A percentile compares a stretch with the other conserved stretches of the same genome.
These are phyloP conservation scores for Drosophila histrio DNA, from an alignment of 2,888 invertebrate species.

Conservation along the genomic window DNA sequence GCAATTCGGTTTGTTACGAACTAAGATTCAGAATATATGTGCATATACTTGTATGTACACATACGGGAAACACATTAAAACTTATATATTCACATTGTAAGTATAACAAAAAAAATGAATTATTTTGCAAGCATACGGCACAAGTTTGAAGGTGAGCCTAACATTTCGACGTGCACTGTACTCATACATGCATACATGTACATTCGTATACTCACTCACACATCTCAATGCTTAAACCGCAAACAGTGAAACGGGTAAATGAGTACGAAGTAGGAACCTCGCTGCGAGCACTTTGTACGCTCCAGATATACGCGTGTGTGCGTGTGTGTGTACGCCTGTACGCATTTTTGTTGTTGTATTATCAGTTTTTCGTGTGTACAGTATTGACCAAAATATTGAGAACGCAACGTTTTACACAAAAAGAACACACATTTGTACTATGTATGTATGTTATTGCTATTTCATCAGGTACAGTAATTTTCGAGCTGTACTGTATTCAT, in stretches of 20 bases:
- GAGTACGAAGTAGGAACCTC: slow-evolving; percentile 52
- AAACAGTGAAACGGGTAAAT: slow-evolving; percentile 35
- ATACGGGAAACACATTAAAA: not conserved
- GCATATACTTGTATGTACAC: not conserved
- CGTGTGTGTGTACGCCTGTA: slow-evolving; percentile 23
- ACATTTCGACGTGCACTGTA: slow-evolving; percentile 52
- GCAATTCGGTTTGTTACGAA: slow-evolving; percentile 35
- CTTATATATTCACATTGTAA: slow-evolving; percentile 4
- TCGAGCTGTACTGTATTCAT: slow-evolving; percentile 23
- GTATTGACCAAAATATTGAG: slow-evolving; percentile 53
- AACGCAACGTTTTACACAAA: slow-evolving; percentile 15
- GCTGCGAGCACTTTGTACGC: slow-evolving; percentile 43
- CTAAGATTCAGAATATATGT: slow-evolving; percentile 37
- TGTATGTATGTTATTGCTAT: slow-evolving; percentile 8
- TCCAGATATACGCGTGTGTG: slow-evolving; percentile 37
- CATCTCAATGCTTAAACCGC: slow-evolving; percentile 8
- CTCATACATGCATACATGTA: slow-evolving; percentile 15
- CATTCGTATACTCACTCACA: not conserved
- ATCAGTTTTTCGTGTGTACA: slow-evolving; percentile 39
- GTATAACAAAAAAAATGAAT: slow-evolving; percentile 31
- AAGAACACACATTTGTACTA: slow-evolving; percentile 18
- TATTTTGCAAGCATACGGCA: slow-evolving; percentile 50
- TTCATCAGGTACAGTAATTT: slow-evolving; percentile 47
- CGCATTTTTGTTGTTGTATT: slow-evolving; percentile 41
- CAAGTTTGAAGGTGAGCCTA: slow-evolving; percentile 53